Base-by-base conservation (phyloP, 2,888 invertebrate genomes). In the Cheilosia pagana region DNA sequence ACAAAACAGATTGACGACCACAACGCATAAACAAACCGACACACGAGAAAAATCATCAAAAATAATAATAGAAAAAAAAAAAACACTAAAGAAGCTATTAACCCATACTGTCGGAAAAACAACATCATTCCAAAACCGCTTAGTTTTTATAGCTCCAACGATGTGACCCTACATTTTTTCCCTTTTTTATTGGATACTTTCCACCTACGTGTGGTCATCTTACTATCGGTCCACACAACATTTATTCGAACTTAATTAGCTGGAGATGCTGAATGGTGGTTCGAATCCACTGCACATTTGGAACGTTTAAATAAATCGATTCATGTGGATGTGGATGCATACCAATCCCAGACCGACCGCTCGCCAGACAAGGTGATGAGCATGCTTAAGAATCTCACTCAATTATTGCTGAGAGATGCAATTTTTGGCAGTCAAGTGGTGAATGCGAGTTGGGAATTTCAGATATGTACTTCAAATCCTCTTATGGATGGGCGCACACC, bases 181-280 rank as follows among this genome's bases (percentile, higher is more conserved):
- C n/a, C 0, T 3, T 55, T 16, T 48, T 55, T 39, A 70, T 50
- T 48, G 55, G 55, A 23, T 63, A 53, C 53, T 68, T 53, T 55
- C 35, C 57, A 25, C 23, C 50, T 25, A 35, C 48, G 52, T 43
- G 41, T 60, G 19, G 76, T 55, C 25, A 28, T 57, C 63, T 52
- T 43, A 67, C 52, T 60, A 48, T 67, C 45, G 31, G 23, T 50
- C 12, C 57, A 48, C 60, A 68, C 21, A 31, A n/a, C 52, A 71
- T 71, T 70, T 65, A 82, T 76, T 72, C 72, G 43, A 82, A 72
- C 77, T 82, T 77, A 77, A 82, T 82, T 82, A 76, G 76, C 48
- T 76, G 60, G 45, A 23, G 70, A 76, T 71, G 65, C 41, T 70
- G 62, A 45, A 31, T 23, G 59, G 6, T 65, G n/a, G 19, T 21